phyloP scores from a whole-genome alignment of 1,140 invertebrate genomes.

The Phocides pigmalion region DNA sequence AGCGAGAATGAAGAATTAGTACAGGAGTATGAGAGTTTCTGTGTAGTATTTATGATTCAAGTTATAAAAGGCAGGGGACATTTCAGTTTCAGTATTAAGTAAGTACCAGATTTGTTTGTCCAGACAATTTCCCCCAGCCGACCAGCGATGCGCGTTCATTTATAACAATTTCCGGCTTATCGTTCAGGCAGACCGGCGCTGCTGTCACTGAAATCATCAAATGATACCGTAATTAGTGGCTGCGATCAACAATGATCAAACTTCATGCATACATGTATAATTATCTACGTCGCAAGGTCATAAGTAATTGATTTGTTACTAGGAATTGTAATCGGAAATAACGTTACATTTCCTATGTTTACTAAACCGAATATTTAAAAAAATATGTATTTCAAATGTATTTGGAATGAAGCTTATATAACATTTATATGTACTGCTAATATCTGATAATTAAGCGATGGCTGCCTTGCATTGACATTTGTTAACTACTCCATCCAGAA shows the following conservation, averaged over 20 bases:
- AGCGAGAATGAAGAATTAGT: too few relatives aligned
- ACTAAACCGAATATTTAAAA: too few relatives aligned
- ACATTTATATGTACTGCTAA: too few relatives aligned
- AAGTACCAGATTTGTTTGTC: constrained; percentile 66
- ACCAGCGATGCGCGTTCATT: constrained; percentile 76
- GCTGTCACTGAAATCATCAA: constrained; percentile 76
- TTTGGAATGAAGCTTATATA: too few relatives aligned
- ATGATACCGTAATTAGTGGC: constrained; percentile 37
- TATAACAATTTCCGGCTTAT: constrained; percentile 78
- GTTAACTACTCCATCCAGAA: too few relatives aligned
- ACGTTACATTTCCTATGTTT: neutral
- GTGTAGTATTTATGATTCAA: too few relatives aligned
- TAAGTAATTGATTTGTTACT: constrained; percentile 4
- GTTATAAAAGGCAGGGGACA: too few relatives aligned
- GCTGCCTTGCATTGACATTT: too few relatives aligned
- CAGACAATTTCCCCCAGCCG: constrained; percentile 82
- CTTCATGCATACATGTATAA: neutral
- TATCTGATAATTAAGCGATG: too few relatives aligned
- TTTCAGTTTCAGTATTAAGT: neutral
- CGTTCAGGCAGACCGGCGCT: constrained; percentile 82
- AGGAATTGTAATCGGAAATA: constrained; percentile 6
- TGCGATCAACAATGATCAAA: constrained; percentile 19
- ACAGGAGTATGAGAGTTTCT: too few relatives aligned
- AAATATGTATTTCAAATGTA: too few relatives aligned
- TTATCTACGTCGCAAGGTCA: constrained; percentile 16